A percentile compares a stretch with the other conserved stretches of the same genome.
Evolutionary conservation across 2,888 invertebrate species (phyloP).

Genomic region (Esperia sulphurella): DNA sequence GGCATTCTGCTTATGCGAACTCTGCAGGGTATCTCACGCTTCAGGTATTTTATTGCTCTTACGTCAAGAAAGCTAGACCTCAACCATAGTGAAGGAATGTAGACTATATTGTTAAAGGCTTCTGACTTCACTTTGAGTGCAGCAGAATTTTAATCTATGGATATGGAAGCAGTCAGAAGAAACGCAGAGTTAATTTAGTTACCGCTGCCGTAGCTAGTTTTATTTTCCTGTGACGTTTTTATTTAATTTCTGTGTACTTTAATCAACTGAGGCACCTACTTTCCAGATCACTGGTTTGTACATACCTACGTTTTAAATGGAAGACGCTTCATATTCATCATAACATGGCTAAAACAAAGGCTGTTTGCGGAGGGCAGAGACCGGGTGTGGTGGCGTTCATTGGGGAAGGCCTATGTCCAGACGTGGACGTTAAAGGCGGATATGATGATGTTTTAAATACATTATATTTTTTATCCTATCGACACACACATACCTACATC

Average conservation of each 20-base stretch:
- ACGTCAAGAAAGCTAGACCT: conserved; percentile 2
- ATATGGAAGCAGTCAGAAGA: background rate
- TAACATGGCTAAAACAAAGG: too few relatives aligned
- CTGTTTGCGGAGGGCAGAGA: too few relatives aligned
- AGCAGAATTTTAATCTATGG: background rate
- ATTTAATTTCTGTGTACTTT: background rate
- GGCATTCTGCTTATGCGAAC: conserved; percentile 50
- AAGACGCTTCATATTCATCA: too few relatives aligned
- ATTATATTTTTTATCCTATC: too few relatives aligned
- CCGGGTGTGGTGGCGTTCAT: too few relatives aligned
- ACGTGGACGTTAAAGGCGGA: too few relatives aligned
- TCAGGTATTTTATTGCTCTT: conserved; percentile 36
- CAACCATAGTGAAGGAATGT: background rate
- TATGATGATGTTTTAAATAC: too few relatives aligned
- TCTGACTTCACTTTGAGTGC: background rate
- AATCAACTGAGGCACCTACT: too few relatives aligned
- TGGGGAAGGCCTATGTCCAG: too few relatives aligned
- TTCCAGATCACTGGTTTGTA: too few relatives aligned
- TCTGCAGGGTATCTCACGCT: conserved; percentile 65
- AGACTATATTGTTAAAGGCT: background rate
- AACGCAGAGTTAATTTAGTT: background rate
- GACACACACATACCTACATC: too few relatives aligned
- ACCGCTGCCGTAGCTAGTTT: background rate
- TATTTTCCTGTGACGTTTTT: background rate
- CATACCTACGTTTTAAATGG: too few relatives aligned